Evolutionary conservation across 1,140 invertebrate genomes (phyloP).

Genomic region (Zaprionus kolodkinae): DNA sequence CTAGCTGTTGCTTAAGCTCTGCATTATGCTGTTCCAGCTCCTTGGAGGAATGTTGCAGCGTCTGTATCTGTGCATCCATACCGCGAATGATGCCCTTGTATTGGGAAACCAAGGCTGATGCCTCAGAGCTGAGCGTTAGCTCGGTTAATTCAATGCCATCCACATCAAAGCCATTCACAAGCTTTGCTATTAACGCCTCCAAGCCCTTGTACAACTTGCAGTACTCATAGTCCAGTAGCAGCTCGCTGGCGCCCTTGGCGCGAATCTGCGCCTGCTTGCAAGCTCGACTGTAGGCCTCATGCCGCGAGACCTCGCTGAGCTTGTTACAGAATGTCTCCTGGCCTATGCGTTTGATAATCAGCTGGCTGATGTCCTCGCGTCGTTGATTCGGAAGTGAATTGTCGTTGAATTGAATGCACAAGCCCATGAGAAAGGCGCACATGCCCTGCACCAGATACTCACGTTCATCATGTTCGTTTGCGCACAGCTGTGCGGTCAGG

Average conservation of each 20-base stretch:
- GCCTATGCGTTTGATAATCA: constrained; percentile 96
- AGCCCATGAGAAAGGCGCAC: constrained; percentile 96
- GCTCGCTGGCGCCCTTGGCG: constrained; percentile 90
- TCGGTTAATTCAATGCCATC: constrained; percentile 85
- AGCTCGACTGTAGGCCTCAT: constrained; percentile 95
- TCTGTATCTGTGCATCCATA: constrained; percentile 91
- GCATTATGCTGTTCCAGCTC: constrained; percentile 85
- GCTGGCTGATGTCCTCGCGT: constrained; percentile 91
- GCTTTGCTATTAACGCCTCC: constrained; percentile 85
- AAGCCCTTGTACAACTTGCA: constrained; percentile 93
- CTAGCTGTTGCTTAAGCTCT: constrained; percentile 87
- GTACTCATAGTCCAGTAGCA: constrained; percentile 98
- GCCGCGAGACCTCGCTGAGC: constrained; percentile 93
- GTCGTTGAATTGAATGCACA: constrained; percentile 97
- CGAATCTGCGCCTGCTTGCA: constrained; percentile 96
- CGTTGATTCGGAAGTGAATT: constrained; percentile 92
- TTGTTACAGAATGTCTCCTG: constrained; percentile 95
- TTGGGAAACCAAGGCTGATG: constrained; percentile 88
- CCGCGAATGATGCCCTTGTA: constrained; percentile 96
- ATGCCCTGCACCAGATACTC: constrained; percentile 95
- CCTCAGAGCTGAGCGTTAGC: constrained; percentile 85
- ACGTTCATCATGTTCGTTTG: constrained; percentile 93
- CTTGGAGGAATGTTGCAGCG: constrained; percentile 86
- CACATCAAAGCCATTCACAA: constrained; percentile 75
- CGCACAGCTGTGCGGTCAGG: constrained; percentile 91